A percentile compares a stretch with the other conserved stretches of the same genome.
phyloP scores from a whole-genome alignment of 2,113 vertebrate species.

The Bubo blakistoni region DNA sequence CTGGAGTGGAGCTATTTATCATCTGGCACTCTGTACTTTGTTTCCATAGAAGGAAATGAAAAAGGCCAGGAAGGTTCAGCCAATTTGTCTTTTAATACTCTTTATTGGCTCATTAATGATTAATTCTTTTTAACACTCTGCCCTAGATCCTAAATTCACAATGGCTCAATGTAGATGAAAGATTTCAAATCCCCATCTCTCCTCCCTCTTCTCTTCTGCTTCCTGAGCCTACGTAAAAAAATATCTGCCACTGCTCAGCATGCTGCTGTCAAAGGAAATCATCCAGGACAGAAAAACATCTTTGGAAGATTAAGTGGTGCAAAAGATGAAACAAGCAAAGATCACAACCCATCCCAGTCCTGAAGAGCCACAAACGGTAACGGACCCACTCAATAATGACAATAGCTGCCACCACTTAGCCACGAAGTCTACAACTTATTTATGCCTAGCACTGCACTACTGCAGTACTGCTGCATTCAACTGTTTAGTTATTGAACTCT shows the following conservation, averaged over 20 bases:
- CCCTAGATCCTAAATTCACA: constrained; percentile 63
- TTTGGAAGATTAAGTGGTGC: background rate
- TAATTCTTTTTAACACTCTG: constrained; percentile 63
- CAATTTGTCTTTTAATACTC: constrained; percentile 65
- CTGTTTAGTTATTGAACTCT: background rate
- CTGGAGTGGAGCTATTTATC: constrained; percentile 16
- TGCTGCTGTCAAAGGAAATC: background rate
- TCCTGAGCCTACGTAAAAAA: background rate
- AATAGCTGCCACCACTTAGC: background rate
- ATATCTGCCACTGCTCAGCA: background rate
- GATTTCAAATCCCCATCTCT: background rate
- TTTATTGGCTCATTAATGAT: constrained; percentile 71
- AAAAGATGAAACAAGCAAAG: background rate
- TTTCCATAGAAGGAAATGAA: constrained; percentile 52
- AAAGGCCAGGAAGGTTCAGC: constrained; percentile 54
- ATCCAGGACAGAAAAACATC: background rate
- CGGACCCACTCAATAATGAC: background rate
- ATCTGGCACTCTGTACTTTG: constrained; percentile 32
- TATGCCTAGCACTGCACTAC: background rate
- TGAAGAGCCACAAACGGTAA: background rate
- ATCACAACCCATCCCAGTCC: background rate
- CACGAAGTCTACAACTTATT: background rate
- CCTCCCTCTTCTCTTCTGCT: background rate
- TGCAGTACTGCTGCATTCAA: constrained; percentile 6
- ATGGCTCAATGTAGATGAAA: constrained; percentile 36